Evolutionary conservation across 53 echinoderm and acorn worm species (phyloP), one percentile per base, ranked within the genome.

Genomic region (Henricia sp.): DNA sequence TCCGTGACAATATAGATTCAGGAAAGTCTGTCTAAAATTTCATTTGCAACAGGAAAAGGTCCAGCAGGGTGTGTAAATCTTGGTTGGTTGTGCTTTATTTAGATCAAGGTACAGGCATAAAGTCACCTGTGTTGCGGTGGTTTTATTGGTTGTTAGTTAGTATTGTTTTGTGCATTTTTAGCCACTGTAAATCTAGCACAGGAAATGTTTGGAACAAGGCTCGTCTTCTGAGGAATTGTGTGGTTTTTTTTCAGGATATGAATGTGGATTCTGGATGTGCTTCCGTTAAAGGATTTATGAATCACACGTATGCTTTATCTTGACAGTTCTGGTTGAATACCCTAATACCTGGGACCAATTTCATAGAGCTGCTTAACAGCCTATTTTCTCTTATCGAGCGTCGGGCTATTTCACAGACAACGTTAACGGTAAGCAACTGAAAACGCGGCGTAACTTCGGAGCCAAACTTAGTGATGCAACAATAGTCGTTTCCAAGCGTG

Each of bases 171-270:
- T 0, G 52, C 32, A 52, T 52, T 52, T 71, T 8, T 21, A 46
- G 70, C 11, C 10, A 16, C 21, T 54, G 67, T 36, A 5, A 30
- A 21, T 39, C 13, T 17, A n/a, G 13, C 33, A 34, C 52, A 72
- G 51, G 52, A n/a, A 34, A 17, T 71, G 71, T 32, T 52, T 20
- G 50, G n/a, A n/a, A 60, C 62, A 60, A 34, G 62, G 62, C 6
- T 30, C n/a, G 11, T 60, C 62, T 60, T 60, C 62, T 34, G 58
- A 24, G 25, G 58, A 27, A 58, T 28, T 17, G 52, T 35, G 34
- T 71, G 71, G 33, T 19, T 26, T 13, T 60, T 17, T 32, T 60
- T 60, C 62, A 19, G 62, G 62, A 60, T 60, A 60, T 60, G 29
- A 60, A 60, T 13, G 62, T 60, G 62, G 62, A 60, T 60, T 29